phyloP scores from a whole-genome alignment of 2,888 invertebrate genomes.

The Actias luna region DNA sequence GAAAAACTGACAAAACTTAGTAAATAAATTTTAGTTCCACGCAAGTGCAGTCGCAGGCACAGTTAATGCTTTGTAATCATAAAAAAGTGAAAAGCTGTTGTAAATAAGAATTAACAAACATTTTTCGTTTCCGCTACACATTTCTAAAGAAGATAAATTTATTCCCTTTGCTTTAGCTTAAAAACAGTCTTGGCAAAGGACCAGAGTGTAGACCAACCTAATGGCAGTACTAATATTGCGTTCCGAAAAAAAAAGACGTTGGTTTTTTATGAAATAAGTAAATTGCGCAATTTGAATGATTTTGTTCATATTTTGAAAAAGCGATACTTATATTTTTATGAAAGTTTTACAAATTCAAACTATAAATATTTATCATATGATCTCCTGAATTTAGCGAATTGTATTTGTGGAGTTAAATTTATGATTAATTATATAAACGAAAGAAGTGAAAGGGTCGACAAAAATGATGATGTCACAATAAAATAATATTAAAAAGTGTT shows the following conservation, averaged over 20 bases:
- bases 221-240: background rate
- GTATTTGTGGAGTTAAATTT: background rate
- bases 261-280: background rate
- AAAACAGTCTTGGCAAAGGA: conserved; percentile 1
- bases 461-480: too few relatives aligned
- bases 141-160: background rate
- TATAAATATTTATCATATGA: too few relatives aligned
- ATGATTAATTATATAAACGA: background rate
- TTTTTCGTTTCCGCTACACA: background rate
- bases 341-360: too few relatives aligned
- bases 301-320: background rate
- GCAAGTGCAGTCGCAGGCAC: too few relatives aligned
- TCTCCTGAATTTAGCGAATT: too few relatives aligned
- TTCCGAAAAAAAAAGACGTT: background rate
- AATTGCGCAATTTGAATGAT: background rate
- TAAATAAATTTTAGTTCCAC: too few relatives aligned
- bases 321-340: too few relatives aligned
- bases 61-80: background rate
- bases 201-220: background rate
- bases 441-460: background rate
- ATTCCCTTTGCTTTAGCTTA: background rate
- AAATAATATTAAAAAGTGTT: too few relatives aligned
- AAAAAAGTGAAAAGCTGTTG: background rate
- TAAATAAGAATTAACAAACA: background rate
- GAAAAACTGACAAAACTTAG: too few relatives aligned